Conservation (phyloP, 2,888 invertebrate genomes). For the Epistrophella euchroma region DNA sequence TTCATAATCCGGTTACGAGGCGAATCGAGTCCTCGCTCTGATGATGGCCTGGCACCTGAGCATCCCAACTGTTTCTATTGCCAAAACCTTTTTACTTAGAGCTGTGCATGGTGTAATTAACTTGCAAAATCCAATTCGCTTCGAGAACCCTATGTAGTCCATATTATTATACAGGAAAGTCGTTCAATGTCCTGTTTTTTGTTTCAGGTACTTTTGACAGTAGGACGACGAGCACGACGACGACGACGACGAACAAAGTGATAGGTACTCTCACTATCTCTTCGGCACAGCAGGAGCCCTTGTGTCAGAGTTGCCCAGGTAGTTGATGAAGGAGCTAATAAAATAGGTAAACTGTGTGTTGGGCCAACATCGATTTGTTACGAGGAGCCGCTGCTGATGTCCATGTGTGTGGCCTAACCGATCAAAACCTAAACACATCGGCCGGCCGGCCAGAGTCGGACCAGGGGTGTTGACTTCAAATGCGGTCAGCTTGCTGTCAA, state of each 20-base stretch:
- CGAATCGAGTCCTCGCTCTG: conserved; percentile 34
- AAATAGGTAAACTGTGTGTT: conserved; percentile 69
- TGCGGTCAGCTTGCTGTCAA: conserved; percentile 83
- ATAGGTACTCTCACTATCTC: conserved; percentile 65
- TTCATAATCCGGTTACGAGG: conserved; percentile 69
- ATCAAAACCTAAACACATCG: conserved; percentile 50
- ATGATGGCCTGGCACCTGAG: conserved; percentile 50
- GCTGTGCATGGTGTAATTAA: conserved; percentile 45
- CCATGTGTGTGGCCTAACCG: conserved; percentile 75
- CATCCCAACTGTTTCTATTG: conserved; percentile 63
- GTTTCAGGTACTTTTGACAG: conserved; percentile 29
- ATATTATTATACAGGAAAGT: not conserved
- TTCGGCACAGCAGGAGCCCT: conserved; percentile 60
- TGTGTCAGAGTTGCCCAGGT: conserved; percentile 20
- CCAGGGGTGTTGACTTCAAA: conserved; percentile 77
- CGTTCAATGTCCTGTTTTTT: conserved; percentile 20
- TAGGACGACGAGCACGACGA: conserved; percentile 15
- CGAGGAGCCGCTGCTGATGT: conserved; percentile 55
- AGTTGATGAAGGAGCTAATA: conserved; percentile 57
- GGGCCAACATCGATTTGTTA: conserved; percentile 74
- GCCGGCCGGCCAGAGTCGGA: conserved; percentile 10
- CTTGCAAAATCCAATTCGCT: conserved; percentile 60
- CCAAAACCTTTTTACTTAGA: conserved; percentile 45
- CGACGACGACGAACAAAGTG: not conserved
- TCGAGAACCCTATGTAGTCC: not conserved